Evolutionary conservation across 2,797 vertebrate species (phyloP).

Genomic region (Champsocephalus esox): DNA sequence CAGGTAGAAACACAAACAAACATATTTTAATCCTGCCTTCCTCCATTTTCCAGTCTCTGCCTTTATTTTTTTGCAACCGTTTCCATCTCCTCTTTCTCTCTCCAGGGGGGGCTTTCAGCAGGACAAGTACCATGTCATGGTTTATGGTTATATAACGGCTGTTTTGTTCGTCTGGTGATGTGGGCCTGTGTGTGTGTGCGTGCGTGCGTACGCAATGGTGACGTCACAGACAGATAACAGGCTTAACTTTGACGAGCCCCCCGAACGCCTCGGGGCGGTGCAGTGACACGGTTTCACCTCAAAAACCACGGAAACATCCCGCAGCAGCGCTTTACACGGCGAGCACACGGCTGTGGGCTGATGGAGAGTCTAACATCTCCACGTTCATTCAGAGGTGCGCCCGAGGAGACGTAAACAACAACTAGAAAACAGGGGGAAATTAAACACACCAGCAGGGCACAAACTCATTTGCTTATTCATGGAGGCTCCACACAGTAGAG

Average conservation of each 20-base stretch:
- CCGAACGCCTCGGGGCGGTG: conserved; percentile 45
- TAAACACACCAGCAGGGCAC: conserved; percentile 23
- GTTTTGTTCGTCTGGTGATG: conserved; percentile 32
- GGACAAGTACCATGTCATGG: conserved; percentile 69
- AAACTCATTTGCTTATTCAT: conserved; percentile 35
- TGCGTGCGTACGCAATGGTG: conserved; percentile 26
- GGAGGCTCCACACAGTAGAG: conserved; percentile 14
- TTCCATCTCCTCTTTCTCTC: conserved; percentile 26
- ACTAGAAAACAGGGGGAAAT: conserved; percentile 21
- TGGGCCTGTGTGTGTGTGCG: background rate
- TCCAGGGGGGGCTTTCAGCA: conserved; percentile 56
- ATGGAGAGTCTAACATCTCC: conserved; percentile 44
- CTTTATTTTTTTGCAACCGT: conserved; percentile 3
- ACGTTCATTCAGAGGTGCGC: conserved; percentile 22
- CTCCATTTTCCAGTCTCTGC: conserved; percentile 20
- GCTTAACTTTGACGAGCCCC: conserved; percentile 61
- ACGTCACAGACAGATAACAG: conserved; percentile 68
- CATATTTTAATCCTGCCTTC: conserved; percentile 35
- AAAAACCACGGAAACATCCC: conserved; percentile 59
- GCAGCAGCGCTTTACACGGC: conserved; percentile 48
- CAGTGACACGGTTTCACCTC: conserved; percentile 69
- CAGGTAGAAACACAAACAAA: conserved; percentile 41
- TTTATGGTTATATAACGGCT: conserved; percentile 64
- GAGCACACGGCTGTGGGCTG: conserved; percentile 35
- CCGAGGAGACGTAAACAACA: conserved; percentile 34